Base-by-base conservation (phyloP, 2,888 invertebrate genomes). In the Scaptomyza flava region DNA sequence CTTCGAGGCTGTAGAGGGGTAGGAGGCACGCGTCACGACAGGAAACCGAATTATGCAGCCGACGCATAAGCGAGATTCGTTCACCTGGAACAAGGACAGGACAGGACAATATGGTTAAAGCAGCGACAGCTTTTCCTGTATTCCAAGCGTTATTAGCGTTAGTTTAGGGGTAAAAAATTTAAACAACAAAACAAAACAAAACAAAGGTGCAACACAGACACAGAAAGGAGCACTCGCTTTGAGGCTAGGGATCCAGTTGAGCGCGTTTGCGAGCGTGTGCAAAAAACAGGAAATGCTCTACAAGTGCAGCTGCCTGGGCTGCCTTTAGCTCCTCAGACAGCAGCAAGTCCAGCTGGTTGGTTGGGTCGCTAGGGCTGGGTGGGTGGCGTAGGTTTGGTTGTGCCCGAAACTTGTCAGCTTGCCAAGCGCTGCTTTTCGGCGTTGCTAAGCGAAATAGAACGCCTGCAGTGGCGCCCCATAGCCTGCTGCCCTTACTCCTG, bases 271-370 rank as follows among this genome's bases (percentile, higher is more conserved):
- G 70, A 86, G 86, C 83, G 83, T 82, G 81, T 82, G 81, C 85
- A 81, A 83, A 67, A 80, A 78, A 81, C 79, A 82, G 82, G 82
- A 83, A 83, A 73, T 82, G 76, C 82, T 83, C 82, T 85, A 83
- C 82, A 83, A 83, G 82, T 83, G 82, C 82, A 85, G 86, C 82
- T 82, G 82, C 59, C 65, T 47, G 42, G 46, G 54, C 45, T 23
- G 23, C 50, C 50, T 41, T 41, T n/a, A 48, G 45, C 48, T 50
- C 33, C 52, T 36, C 52, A 30, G 43, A 41, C 41, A 41, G 6
- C 36, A 17, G 42, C 38, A 23, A 47, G 69, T 53, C 64, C 70
- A 73, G 77, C 77, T 48, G 53, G 38, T 6, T 27, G 27, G 33
- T 38, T 46, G 36, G 23, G 61, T 43, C 3, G 17, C 51, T 31